Percentiles rank a stretch among this genome's conserved stretches.
Conservation (phyloP, 2,797 vertebrate species). For the Cetoscarus ocellatus region DNA sequence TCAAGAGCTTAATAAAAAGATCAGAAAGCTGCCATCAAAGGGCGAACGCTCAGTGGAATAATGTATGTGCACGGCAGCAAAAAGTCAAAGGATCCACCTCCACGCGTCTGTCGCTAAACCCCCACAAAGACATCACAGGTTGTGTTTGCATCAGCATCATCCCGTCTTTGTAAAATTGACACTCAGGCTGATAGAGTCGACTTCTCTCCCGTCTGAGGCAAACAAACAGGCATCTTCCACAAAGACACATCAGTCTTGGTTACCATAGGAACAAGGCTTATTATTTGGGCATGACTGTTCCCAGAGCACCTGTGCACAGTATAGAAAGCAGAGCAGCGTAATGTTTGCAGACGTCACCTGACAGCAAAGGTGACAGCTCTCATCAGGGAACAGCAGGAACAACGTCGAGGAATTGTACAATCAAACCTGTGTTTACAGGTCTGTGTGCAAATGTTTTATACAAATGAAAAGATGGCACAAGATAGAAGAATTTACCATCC, state of each 20-base stretch:
- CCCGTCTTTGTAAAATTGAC: constrained; percentile 29
- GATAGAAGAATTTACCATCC: constrained; percentile 24
- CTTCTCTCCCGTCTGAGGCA: constrained; percentile 45
- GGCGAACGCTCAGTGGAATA: constrained; percentile 36
- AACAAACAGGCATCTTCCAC: constrained; percentile 54
- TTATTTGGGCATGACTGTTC: constrained; percentile 66
- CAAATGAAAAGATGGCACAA: constrained; percentile 13
- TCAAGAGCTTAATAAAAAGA: constrained; percentile 67
- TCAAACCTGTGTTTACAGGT: constrained; percentile 8
- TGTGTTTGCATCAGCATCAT: constrained; percentile 35
- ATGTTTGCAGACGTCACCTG: constrained; percentile 37
- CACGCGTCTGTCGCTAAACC: constrained; percentile 40
- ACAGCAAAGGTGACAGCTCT: constrained; percentile 41
- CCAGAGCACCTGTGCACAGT: constrained; percentile 69
- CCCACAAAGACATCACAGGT: constrained; percentile 48
- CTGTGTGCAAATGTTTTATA: constrained; percentile 16
- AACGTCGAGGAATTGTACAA: constrained; percentile 8
- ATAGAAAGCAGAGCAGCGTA: constrained; percentile 59
- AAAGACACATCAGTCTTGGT: constrained; percentile 71
- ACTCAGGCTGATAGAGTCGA: constrained; percentile 44
- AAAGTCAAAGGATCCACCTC: constrained; percentile 50
- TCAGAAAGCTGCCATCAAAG: constrained; percentile 60
- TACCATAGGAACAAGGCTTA: constrained; percentile 81
- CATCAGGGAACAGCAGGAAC: constrained; percentile 22
- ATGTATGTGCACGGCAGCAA: constrained; percentile 30